Percentiles rank a stretch among this genome's conserved stretches.
These are phyloP conservation scores for Salarias fasciatus DNA, from an alignment of 2,797 vertebrate species.

Conservation along the genomic window DNA sequence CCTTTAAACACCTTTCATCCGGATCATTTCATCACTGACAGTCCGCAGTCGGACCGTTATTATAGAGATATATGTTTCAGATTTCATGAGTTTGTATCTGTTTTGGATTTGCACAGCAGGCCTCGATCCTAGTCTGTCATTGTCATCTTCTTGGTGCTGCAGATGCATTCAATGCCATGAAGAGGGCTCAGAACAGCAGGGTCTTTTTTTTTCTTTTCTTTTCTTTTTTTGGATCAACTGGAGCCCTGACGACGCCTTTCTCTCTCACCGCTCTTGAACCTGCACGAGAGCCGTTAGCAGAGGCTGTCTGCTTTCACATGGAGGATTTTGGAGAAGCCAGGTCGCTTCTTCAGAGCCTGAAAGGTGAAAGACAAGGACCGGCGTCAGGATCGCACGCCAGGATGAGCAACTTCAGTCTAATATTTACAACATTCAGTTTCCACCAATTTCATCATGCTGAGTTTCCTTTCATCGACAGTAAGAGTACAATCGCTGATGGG, in stretches of 20 bases:
- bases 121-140: slow-evolving; percentile 37
- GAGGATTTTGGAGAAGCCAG: slow-evolving; percentile 98
- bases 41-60: slow-evolving; percentile 23
- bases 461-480: slow-evolving; percentile 1
- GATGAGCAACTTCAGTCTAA: background rate
- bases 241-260: slow-evolving; percentile 42
- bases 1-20: slow-evolving; percentile 37
- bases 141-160: slow-evolving; percentile 32
- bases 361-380: slow-evolving; percentile 30
- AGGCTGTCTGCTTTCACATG: slow-evolving; percentile 93
- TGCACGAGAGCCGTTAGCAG: slow-evolving; percentile 84
- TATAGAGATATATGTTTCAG: slow-evolving; percentile 20
- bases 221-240: slow-evolving; percentile 34
- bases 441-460: background rate
- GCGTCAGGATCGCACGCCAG: background rate
- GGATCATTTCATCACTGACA: slow-evolving; percentile 14
- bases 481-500: background rate
- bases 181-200: slow-evolving; percentile 60
- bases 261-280: slow-evolving; percentile 38
- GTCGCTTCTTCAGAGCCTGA: slow-evolving; percentile 95
- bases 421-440: background rate
- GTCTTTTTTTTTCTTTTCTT: slow-evolving; percentile 19
- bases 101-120: slow-evolving; percentile 46
- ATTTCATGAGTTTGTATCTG: slow-evolving; percentile 18
- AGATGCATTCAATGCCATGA: slow-evolving; percentile 43